These are phyloP conservation scores for Rhombomys opimus DNA, from an alignment of 2,113 vertebrate species.

Conservation along the genomic window DNA sequence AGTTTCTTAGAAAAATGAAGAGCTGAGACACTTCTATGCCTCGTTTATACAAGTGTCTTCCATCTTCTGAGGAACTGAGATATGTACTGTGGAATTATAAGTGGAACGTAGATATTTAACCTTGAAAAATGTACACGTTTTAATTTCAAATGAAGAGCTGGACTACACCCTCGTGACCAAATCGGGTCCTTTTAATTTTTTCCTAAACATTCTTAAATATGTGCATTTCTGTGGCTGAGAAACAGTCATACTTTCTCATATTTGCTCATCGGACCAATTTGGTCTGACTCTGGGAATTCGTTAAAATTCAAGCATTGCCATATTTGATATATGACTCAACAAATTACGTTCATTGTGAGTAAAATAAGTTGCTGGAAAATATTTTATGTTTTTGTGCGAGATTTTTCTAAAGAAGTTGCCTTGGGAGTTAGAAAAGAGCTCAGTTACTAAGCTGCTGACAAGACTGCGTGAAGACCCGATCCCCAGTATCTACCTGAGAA, in stretches of 20 bases:
- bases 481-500: neutral
- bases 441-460: neutral
- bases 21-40: neutral
- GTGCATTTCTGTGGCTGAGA: neutral
- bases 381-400: neutral
- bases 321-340: neutral
- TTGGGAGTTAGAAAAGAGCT: neutral
- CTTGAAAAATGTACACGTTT: neutral
- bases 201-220: neutral
- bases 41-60: neutral
- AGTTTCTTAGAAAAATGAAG: neutral
- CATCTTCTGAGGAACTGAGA: neutral
- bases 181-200: neutral
- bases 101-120: neutral
- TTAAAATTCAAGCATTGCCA: neutral
- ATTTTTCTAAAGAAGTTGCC: neutral
- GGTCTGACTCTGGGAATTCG: neutral
- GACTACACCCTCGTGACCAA: neutral
- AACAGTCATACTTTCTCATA: neutral
- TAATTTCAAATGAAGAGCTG: conserved; percentile 34
- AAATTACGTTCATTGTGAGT: conserved; percentile 16
- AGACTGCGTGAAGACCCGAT: neutral
- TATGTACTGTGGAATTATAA: neutral
- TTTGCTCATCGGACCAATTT: neutral
- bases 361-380: neutral